Base-by-base conservation (phyloP, 2,113 vertebrate genomes). In the Sprattus sprattus region DNA sequence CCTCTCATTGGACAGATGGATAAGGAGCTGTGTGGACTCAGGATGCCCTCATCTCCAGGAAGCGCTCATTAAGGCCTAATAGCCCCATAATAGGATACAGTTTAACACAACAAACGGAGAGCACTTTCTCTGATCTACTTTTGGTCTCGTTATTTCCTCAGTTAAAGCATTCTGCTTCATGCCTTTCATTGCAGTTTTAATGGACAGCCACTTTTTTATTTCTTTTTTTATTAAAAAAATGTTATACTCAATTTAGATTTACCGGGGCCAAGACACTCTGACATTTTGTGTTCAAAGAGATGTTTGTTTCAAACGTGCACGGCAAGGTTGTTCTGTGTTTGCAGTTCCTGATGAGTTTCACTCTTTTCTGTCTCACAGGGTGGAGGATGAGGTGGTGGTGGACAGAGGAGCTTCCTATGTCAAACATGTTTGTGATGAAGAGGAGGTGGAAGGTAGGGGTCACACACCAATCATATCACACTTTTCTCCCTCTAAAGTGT, bases 331-430 rank as follows among this genome's bases (percentile, higher is more conserved):
- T 94, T 0, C 93, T 95, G 82, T 92, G 90, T 94, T 94, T 92
- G 93, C 71, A 44, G 13, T 32, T 39, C 71, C 71, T 78, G 71
- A 39, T 39, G 3, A 39, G 64, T 67, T 67, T 25, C 3, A 0
- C 11, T 10, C 25, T 82, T 95, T 87, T 93, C 95, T 95, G 92
- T 95, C 94, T 95, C 95, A 92, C 85, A 99, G 98, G 95, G 94
- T 99, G 96, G 98, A 99, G 92, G 98, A 99, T 93, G 98, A 99
- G 92, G 98, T 97, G 0, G 96, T 99, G 82, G 88, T 99, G 96
- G 98, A 99, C 94, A 94, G 97, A 94, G 98, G 98, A 86, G 98
- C 98, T 18, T 96, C 97, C 81, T 99, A 97, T 91, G 95, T 99
- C 87, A 99, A 99, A 89, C 97, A 99, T 18, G 93, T 99, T 49